Evolutionary conservation across 2,113 vertebrate species (phyloP), one percentile per base, ranked within the genome.

Genomic region (Fulmarus glacialis): DNA sequence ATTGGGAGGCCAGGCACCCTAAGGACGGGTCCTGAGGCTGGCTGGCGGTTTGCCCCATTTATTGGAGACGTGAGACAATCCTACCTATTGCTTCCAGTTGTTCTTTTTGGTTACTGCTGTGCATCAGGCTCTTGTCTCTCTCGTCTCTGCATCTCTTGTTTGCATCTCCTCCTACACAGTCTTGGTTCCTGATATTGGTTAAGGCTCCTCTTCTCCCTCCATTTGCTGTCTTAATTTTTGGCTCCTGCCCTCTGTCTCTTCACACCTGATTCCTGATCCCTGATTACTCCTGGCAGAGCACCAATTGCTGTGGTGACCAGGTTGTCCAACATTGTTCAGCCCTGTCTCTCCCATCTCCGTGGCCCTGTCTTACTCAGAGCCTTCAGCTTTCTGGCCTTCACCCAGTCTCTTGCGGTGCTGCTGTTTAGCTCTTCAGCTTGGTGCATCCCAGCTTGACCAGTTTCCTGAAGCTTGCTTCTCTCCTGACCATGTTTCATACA

Each of bases 281-380:
- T 58, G 40, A 38, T 70, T 43, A 59, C 17, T 43, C 23, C 67
- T 58, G 18, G 56, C 34, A 77, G 36, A 87, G 26, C 26, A 42
- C 19, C 0, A 0, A 7, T 3, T 62, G 40, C 19, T 72, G 24
- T 45, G 50, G 32, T 55, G 43, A 70, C 24, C 24, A n/a, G 4
- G 11, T 52, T 80, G 52, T 56, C 30, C 19, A 38, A 29, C 15
- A 45, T 50, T 1, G 0, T 52, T 82, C 59, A 88, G 15, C 11
- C 36, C 43, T 53, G 11, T 62, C 56, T 73, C 38, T 32, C n/a
- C 15, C 17, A 47, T 42, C 21, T 67, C 22, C 14, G 30, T 43
- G 22, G 8, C 22, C 16, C 26, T 13, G 5, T 80, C 60, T 60
- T 63, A 40, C 19, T 68, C 24, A 23, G 5, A 47, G 15, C 30